Evolutionary conservation across 2,888 invertebrate species (phyloP).

Genomic region (Caradrina clavipalpis): DNA sequence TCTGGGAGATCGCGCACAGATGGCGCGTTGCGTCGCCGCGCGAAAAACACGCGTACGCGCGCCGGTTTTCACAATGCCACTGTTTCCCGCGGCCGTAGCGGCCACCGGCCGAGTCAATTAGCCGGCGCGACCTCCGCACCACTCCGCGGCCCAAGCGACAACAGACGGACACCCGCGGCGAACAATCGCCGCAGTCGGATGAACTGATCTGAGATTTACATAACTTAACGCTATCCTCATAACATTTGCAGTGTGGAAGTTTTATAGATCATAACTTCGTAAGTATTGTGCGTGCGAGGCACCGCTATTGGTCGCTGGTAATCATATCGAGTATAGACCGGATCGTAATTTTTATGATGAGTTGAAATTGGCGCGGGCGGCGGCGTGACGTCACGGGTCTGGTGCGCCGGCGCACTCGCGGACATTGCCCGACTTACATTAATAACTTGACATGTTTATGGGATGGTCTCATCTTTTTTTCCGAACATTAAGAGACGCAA

Average conservation of each 20-base stretch:
- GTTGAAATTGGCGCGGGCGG: slow-evolving; percentile 72
- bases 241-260: slow-evolving; percentile 49
- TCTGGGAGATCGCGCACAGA: slow-evolving; percentile 69
- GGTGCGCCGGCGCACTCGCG: slow-evolving; percentile 58
- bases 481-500: slow-evolving; percentile 24
- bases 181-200: slow-evolving; percentile 66
- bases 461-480: slow-evolving; percentile 41
- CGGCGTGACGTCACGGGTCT: slow-evolving; percentile 74
- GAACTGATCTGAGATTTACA: slow-evolving; percentile 72
- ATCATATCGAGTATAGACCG: slow-evolving; percentile 75
- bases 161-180: slow-evolving; percentile 60
- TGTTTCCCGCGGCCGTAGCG: slow-evolving; percentile 75
- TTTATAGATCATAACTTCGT: slow-evolving; percentile 42
- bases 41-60: slow-evolving; percentile 84
- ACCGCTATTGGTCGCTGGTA: slow-evolving; percentile 55
- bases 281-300: slow-evolving; percentile 43
- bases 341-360: slow-evolving; percentile 79
- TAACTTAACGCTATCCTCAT: slow-evolving; percentile 65
- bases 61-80: slow-evolving; percentile 84
- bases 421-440: slow-evolving; percentile 67
- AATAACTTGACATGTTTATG: slow-evolving; percentile 65
- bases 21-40: slow-evolving; percentile 68
- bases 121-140: slow-evolving; percentile 68
- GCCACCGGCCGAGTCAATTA: slow-evolving; percentile 67
- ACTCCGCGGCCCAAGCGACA: slow-evolving; percentile 74